These are phyloP conservation scores for Mastomys natalensis DNA, from an alignment of 2,113 vertebrate genomes.

Conservation along the genomic window DNA sequence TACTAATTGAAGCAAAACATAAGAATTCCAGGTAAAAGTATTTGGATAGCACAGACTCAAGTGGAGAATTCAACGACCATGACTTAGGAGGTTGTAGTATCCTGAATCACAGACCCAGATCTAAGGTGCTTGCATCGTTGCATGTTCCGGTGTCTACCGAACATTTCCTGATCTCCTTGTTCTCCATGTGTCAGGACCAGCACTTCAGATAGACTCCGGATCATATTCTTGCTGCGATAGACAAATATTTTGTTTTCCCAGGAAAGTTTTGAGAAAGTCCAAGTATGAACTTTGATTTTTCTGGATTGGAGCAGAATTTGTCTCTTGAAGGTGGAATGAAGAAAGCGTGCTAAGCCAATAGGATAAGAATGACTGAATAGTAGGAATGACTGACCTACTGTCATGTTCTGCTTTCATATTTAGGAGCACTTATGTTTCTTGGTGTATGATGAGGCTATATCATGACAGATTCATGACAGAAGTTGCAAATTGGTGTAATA, in stretches of 20 bases:
- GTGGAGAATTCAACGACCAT: background rate
- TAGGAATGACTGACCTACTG: no score
- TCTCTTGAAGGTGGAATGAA: background rate
- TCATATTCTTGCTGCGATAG: background rate
- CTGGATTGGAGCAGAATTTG: background rate
- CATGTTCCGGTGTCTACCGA: background rate
- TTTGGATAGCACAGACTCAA: background rate
- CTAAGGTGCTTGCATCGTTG: background rate
- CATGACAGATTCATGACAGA: background rate
- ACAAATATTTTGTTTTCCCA: background rate
- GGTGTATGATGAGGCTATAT: background rate
- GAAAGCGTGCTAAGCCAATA: accelerated
- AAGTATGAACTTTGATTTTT: background rate
- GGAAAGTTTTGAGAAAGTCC: background rate
- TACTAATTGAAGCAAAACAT: background rate
- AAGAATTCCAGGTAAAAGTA: background rate
- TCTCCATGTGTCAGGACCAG: background rate
- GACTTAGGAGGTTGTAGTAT: background rate
- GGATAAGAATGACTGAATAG: background rate
- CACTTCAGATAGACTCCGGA: background rate
- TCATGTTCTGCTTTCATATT: background rate
- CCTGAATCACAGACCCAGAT: background rate
- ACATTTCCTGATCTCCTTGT: background rate
- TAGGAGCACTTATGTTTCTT: background rate
- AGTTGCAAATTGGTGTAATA: background rate